These are phyloP conservation scores for Vultur gryphus DNA, from an alignment of 2,797 vertebrate species.

Conservation along the genomic window DNA sequence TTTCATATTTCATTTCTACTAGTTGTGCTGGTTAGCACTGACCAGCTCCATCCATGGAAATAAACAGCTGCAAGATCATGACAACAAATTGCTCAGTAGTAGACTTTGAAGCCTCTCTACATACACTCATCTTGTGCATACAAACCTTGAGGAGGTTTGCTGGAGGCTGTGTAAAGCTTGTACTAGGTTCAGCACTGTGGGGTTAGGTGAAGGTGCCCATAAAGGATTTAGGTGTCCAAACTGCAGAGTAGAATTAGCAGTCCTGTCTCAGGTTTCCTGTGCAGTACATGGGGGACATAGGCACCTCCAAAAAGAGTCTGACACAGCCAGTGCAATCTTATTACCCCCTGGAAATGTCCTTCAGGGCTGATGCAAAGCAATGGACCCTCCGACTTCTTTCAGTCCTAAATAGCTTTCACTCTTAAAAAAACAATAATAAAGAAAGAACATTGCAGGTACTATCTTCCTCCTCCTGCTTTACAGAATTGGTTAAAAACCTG, in stretches of 20 bases:
- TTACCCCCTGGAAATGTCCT: neutral
- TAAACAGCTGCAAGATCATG: neutral
- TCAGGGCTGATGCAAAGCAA: neutral
- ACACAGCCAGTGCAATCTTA: neutral
- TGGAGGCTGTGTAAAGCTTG: neutral
- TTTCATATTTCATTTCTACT: neutral
- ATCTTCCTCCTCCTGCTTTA: neutral
- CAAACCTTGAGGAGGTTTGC: neutral
- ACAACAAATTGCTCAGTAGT: neutral
- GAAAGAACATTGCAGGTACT: neutral
- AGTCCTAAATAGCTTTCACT: neutral
- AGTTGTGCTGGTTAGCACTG: neutral
- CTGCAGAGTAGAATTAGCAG: neutral
- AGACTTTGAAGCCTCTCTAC: neutral
- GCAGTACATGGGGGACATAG: neutral
- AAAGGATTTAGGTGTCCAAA: neutral
- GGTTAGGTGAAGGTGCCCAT: neutral
- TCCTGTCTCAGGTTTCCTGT: neutral
- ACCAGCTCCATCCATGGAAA: neutral
- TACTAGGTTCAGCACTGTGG: accelerated
- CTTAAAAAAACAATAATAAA: neutral
- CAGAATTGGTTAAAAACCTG: neutral
- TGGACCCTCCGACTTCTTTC: neutral
- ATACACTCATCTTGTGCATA: neutral
- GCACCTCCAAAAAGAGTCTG: neutral